Evolutionary conservation across 2,113 vertebrate genomes (phyloP), one percentile per base, ranked within the genome.

Genomic region (Morone saxatilis): DNA sequence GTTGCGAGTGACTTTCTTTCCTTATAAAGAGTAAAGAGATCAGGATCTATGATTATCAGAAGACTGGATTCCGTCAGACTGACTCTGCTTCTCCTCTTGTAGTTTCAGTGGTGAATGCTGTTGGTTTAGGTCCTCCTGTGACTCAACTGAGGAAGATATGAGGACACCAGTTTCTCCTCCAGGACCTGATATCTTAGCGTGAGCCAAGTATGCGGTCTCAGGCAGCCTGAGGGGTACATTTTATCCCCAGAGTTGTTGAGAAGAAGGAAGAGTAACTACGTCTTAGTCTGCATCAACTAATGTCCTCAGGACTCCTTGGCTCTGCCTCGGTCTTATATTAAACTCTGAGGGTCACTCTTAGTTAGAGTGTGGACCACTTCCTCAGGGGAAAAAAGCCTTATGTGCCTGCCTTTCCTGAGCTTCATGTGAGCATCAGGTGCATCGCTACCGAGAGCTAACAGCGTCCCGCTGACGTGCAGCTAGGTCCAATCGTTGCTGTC

Each of bases 81-180:
- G n/a, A 81, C 20, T 22, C 48, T 59, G n/a, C 7, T 17, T 63
- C 72, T 77, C 17, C 36, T 60, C 31, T 66, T 57, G 12, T 57
- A 47, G 11, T 66, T 54, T 56, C 85, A 78, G 61, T 17, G 36
- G 25, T 53, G 69, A 75, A 47, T 45, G 25, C 54, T 72, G 95
- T 94, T 86, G 89, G 40, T 92, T 81, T 86, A 96, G 96, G 94
- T 95, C 95, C 90, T 96, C 95, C 84, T 41, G 9, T 84, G 82
- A 91, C 80, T 75, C 57, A 13, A 1, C 41, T 73, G 90, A 91
- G 82, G 81, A 89, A 72, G 53, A 20, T 6, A 50, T 84, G 85
- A 84, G 36, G 54, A 14, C 13, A 40, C 66, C 36, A 10, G 54
- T 36, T 6, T 51, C 85, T 51, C 71, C 48, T 9, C 40, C 73